Evolutionary conservation across 2,888 invertebrate genomes (phyloP).

Genomic region (Pyrgus malvae): DNA sequence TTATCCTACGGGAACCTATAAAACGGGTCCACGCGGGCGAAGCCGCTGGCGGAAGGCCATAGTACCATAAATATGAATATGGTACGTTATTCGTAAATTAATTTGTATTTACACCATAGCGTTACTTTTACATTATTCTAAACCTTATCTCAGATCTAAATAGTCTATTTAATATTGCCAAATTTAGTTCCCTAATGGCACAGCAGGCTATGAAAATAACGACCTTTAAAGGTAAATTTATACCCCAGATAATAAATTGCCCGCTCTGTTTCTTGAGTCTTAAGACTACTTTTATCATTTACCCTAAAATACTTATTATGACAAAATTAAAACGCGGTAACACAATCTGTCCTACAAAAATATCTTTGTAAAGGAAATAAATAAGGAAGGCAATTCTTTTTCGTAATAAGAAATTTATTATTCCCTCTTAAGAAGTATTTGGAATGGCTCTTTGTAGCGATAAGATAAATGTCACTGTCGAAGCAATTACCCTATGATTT

Average conservation of each 20-base stretch:
- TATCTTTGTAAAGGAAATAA: conserved; percentile 1
- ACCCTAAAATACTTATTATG: conserved; percentile 16
- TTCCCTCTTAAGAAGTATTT: background rate
- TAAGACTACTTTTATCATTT: conserved; percentile 17
- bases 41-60: too few species aligned
- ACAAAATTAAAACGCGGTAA: conserved; percentile 14
- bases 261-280: conserved; percentile 23
- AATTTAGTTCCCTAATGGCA: background rate
- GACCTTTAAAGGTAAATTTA: conserved; percentile 17
- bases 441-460: background rate
- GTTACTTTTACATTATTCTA: background rate
- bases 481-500: background rate
- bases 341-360: conserved; percentile 18
- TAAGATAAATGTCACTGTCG: background rate
- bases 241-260: conserved; percentile 17
- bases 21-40: too few species aligned
- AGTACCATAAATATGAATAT: too few species aligned
- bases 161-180: background rate
- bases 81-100: background rate
- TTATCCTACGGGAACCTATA: too few species aligned
- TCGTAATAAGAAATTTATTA: background rate
- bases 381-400: background rate
- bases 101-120: background rate
- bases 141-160: background rate
- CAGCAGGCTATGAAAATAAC: conserved; percentile 4